Base-by-base conservation (phyloP, 2,888 invertebrate species). In the Lypha dubia region DNA sequence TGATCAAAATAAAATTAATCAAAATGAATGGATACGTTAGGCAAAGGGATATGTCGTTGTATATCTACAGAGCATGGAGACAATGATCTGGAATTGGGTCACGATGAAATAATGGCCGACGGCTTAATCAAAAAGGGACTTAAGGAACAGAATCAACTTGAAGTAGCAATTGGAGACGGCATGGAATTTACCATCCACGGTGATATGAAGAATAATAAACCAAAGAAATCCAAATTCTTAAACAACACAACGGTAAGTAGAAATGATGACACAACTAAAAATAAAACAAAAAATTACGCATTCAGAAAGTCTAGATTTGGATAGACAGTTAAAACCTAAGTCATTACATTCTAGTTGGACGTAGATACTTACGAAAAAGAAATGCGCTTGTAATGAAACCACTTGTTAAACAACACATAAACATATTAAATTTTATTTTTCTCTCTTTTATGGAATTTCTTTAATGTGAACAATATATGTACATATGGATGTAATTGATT, bases 151-250 rank as follows among this genome's bases (percentile, higher is more conserved):
- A 96, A 97, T 90, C 96, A 97, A 93, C 94, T 97, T 87, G 97
- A 98, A 93, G 97, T 97, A 87, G 97, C 97, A 85, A 97, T 97
- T 90, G 97, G 97, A 63, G 97, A 97, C 91, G 97, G 97, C 87
- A 97, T 97, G 96, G 97, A 97, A 93, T 97, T 97, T 90, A 97
- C 97, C 70, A 97, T 97, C 93, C 97, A 97, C 92, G 97, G 97
- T 95, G 97, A 97, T 93, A 93, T 95, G 88, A 95, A 95, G 92
- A 95, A 95, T 92, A 95, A 95, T 92, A 97, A 96, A 93, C 94
- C 96, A 91, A 96, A 96, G 93, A 95, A 96, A 93, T 95, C 95
- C 89, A 96, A 96, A 93, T 94, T 95, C 91, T 94, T 96, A 92
- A 96, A 96, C 92, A 96, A 96, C 93, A 95, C 95, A 90, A 95